Conservation (phyloP, 1,140 invertebrate species). For the Rhyzopertha dominica region DNA sequence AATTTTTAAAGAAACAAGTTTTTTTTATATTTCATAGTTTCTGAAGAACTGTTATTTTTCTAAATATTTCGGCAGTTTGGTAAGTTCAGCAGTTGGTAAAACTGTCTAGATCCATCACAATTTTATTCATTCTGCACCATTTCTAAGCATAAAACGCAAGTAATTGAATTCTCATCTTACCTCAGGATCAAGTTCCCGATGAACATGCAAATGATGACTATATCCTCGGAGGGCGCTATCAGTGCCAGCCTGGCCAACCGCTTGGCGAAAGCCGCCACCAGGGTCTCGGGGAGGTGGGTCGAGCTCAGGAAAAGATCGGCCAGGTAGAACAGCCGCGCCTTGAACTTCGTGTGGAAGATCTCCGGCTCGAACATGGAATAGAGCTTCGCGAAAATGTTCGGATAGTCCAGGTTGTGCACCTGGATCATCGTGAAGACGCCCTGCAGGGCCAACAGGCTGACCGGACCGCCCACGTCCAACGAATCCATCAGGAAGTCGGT, state of each 20-base stretch:
- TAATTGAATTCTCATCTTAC: conserved; percentile 26
- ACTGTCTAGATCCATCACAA: too few species aligned
- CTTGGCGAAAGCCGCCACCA: conserved; percentile 93
- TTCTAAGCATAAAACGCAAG: too few species aligned
- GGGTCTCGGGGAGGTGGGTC: conserved; percentile 85
- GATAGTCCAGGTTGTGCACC: conserved; percentile 91
- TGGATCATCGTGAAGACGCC: conserved; percentile 88
- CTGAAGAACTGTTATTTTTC: too few species aligned
- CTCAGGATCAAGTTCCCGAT: conserved; percentile 82
- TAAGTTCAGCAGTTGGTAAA: too few species aligned
- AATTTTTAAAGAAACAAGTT: too few species aligned
- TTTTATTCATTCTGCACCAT: too few species aligned
- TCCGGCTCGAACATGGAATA: conserved; percentile 88
- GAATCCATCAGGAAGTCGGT: conserved; percentile 93
- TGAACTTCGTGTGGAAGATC: conserved; percentile 87
- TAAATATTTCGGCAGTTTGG: too few species aligned
- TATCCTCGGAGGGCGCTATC: conserved; percentile 73
- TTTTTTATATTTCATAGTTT: too few species aligned
- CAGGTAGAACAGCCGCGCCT: conserved; percentile 78
- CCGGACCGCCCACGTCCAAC: conserved; percentile 77
- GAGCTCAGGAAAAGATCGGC: conserved; percentile 88
- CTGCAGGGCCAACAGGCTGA: conserved; percentile 86
- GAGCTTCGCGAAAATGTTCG: conserved; percentile 89
- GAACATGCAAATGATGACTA: conserved; percentile 74
- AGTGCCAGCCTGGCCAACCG: conserved; percentile 77